Conservation (phyloP, 2,113 vertebrate species). For the Eulemur rufifrons region DNA sequence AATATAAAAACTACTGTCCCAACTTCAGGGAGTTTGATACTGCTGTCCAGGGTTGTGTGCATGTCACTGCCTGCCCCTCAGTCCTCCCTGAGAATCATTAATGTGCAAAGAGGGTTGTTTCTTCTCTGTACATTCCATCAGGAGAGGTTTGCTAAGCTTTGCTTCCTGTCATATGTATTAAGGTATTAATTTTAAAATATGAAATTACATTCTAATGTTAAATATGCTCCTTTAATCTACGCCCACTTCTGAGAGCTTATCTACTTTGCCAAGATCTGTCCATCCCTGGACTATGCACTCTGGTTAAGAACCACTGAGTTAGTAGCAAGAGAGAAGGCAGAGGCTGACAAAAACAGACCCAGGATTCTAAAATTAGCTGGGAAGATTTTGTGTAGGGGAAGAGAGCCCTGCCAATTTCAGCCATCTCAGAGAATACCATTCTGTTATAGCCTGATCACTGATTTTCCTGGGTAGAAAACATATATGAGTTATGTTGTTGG, state of each 20-base stretch:
- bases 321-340: conserved; percentile 2
- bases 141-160: conserved; percentile 1
- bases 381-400: background rate
- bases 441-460: background rate
- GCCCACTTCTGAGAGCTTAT: background rate
- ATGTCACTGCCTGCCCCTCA: background rate
- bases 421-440: background rate
- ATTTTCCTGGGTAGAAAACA: background rate
- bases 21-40: background rate
- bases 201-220: background rate
- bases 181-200: conserved; percentile 49
- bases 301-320: background rate
- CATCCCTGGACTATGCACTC: background rate
- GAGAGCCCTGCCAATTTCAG: background rate
- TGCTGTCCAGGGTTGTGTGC: background rate
- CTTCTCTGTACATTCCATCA: background rate
- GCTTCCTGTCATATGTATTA: background rate
- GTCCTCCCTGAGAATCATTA: background rate
- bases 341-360: background rate
- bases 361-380: conserved; percentile 44
- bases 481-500: background rate
- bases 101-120: background rate
- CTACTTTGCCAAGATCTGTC: background rate
- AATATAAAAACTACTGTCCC: background rate
- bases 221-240: background rate